Conservation (phyloP, 2,797 vertebrate species). For the Channa striata region DNA sequence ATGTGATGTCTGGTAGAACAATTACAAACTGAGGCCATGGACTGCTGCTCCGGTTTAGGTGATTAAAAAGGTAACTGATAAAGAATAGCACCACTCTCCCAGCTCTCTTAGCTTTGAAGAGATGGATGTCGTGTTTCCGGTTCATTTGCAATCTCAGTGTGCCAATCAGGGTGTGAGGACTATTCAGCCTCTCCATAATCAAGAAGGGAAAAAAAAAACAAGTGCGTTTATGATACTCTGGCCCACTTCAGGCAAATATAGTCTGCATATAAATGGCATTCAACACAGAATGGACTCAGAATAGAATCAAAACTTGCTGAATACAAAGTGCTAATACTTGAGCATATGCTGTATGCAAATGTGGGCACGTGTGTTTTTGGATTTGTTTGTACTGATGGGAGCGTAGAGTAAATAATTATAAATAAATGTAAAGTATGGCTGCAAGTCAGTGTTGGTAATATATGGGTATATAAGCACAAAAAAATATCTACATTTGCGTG, state of each 20-base stretch:
- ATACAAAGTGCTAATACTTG: constrained; percentile 1
- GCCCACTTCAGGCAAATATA: constrained; percentile 15
- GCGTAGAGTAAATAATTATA: neutral
- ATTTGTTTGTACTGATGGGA: neutral
- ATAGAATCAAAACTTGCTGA: constrained; percentile 1
- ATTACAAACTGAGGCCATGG: constrained; percentile 30
- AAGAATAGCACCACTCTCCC: neutral
- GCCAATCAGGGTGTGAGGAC: constrained; percentile 40
- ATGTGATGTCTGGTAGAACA: constrained; percentile 42
- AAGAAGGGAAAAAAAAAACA: constrained; percentile 39
- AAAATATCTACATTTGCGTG: neutral
- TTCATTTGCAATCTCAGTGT: constrained; percentile 56
- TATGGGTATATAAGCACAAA: neutral
- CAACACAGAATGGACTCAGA: constrained; percentile 1
- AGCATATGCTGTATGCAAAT: neutral
- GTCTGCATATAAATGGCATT: constrained; percentile 42
- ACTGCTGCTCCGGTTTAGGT: neutral
- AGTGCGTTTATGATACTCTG: constrained; percentile 49
- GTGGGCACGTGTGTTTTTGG: neutral
- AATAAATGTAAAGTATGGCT: neutral
- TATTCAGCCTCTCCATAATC: constrained; percentile 52
- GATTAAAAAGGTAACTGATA: constrained; percentile 1
- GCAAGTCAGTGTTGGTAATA: neutral
- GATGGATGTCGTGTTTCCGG: constrained; percentile 17
- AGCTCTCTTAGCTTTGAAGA: constrained; percentile 5